Conservation (phyloP, 2,113 vertebrate genomes). For the Phocoena phocoena region DNA sequence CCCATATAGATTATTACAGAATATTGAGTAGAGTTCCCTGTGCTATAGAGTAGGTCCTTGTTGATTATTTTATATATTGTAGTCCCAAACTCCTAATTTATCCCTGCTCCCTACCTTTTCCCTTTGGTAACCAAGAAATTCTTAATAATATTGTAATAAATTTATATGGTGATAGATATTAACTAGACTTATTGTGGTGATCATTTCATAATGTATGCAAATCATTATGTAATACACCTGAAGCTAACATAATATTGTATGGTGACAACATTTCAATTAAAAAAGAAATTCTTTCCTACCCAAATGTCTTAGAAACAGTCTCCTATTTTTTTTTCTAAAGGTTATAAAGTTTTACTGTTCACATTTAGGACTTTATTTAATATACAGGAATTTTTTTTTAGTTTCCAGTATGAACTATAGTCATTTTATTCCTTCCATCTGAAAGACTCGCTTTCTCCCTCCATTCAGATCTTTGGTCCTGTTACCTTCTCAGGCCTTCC, state of each 20-base stretch:
- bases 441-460: background rate
- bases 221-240: background rate
- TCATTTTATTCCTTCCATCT: constrained; percentile 6
- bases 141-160: background rate
- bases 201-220: background rate
- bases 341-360: background rate
- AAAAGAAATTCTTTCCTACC: background rate
- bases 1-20: background rate
- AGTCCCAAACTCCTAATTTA: background rate
- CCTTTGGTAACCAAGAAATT: background rate
- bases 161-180: background rate
- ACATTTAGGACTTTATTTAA: constrained; percentile 1
- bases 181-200: background rate
- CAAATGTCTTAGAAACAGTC: background rate
- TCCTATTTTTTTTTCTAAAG: background rate
- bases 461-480: background rate
- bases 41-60: background rate
- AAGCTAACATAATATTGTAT: background rate
- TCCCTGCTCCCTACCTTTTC: background rate
- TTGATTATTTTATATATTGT: no score
- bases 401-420: background rate
- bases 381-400: background rate
- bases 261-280: background rate
- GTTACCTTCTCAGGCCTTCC: background rate
- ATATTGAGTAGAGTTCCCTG: background rate